phyloP scores from a whole-genome alignment of 2,888 invertebrate species.

The Osedax fenrisi region DNA sequence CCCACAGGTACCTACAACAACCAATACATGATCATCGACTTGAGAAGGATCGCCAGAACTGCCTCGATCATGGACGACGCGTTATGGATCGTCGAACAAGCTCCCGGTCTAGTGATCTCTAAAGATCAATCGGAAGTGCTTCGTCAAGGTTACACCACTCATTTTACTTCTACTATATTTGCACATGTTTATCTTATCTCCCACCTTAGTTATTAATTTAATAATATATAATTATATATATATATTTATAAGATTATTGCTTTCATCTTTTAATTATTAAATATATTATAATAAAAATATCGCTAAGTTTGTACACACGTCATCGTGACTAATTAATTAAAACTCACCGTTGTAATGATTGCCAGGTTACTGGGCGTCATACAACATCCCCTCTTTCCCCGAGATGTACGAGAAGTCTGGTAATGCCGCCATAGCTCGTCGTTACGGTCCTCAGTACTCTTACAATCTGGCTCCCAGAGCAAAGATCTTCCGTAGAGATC shows the following conservation, averaged over 20 bases:
- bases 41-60: slow-evolving; percentile 41
- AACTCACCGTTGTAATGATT: too few relatives aligned
- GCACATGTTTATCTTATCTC: too few relatives aligned
- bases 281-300: background rate
- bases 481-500: slow-evolving; percentile 48
- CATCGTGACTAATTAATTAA: too few relatives aligned
- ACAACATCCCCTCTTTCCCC: slow-evolving; percentile 49
- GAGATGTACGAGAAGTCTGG: slow-evolving; percentile 46
- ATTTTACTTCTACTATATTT: too few relatives aligned
- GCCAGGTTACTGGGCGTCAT: slow-evolving; percentile 48
- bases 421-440: slow-evolving; percentile 41
- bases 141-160: too few relatives aligned
- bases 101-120: slow-evolving; percentile 44
- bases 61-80: slow-evolving; percentile 40
- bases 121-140: slow-evolving; percentile 43
- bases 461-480: slow-evolving; percentile 49
- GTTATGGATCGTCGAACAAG: slow-evolving; percentile 48
- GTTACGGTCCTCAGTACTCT: slow-evolving; percentile 42
- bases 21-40: slow-evolving; percentile 49
- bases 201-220: background rate
- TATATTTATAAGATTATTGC: too few relatives aligned
- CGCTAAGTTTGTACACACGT: background rate
- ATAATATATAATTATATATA: too few relatives aligned
- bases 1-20: slow-evolving; percentile 50
- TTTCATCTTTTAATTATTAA: too few relatives aligned